Conservation (phyloP, 1,140 invertebrate genomes). For the Drosophila pectinifera region DNA sequence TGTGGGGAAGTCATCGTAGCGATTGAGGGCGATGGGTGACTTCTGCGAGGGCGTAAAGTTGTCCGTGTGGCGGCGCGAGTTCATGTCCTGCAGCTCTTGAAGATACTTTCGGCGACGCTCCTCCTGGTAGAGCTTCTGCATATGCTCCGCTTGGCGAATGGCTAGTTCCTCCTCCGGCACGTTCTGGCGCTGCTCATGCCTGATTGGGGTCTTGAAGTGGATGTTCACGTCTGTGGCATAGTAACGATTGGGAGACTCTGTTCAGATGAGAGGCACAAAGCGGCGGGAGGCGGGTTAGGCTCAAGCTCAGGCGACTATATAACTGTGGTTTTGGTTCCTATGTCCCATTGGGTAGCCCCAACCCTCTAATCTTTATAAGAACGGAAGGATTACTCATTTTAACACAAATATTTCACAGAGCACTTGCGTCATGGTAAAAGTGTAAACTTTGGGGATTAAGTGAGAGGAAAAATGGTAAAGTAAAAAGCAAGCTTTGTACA, state of each 20-base stretch:
- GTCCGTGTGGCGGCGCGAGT: constrained; percentile 94
- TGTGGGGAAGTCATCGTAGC: constrained; percentile 94
- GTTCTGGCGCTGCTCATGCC: constrained; percentile 92
- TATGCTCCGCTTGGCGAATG: constrained; percentile 93
- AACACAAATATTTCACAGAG: not conserved
- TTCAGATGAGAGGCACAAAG: constrained; percentile 35
- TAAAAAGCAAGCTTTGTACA: not conserved
- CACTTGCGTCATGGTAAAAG: not conserved
- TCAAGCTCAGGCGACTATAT: constrained; percentile 13
- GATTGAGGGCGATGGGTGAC: constrained; percentile 95
- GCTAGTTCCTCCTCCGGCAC: constrained; percentile 93
- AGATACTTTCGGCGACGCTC: constrained; percentile 94
- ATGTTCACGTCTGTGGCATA: constrained; percentile 96
- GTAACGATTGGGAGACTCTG: constrained; percentile 93
- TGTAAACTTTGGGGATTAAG: not conserved
- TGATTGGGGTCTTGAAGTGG: constrained; percentile 94
- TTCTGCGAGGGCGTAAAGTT: constrained; percentile 97
- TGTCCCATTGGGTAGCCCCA: not conserved
- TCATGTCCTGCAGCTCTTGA: constrained; percentile 95
- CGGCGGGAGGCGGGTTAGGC: constrained; percentile 33
- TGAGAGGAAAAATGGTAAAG: not conserved
- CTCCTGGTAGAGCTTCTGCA: constrained; percentile 95
- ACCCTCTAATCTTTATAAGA: not conserved
- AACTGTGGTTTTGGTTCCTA: constrained; percentile 9
- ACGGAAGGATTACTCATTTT: not conserved